Evolutionary conservation across 2,888 invertebrate species (phyloP).

Genomic region (Heterodera filipjevi): DNA sequence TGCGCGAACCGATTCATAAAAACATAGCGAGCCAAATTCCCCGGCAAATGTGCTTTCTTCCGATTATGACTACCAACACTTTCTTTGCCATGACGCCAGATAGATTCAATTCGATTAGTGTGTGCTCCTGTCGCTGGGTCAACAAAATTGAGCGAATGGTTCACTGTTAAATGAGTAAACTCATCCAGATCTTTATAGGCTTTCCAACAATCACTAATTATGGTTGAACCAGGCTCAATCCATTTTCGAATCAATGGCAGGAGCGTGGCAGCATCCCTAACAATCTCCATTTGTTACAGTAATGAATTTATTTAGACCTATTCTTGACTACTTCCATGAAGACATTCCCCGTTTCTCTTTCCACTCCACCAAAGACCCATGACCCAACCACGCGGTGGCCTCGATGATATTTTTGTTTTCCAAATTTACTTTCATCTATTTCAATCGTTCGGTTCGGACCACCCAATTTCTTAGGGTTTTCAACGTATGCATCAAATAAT

Average conservation of each 20-base stretch:
- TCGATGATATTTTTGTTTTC: constrained; percentile 37
- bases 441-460: constrained; percentile 18
- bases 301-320: not conserved
- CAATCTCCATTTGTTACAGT: not conserved
- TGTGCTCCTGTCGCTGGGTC: constrained; percentile 26
- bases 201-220: constrained; percentile 29
- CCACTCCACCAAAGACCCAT: constrained; percentile 39
- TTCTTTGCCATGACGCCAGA: constrained; percentile 4
- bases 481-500: constrained; percentile 2
- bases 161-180: constrained; percentile 30
- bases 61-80: not conserved
- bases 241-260: constrained; percentile 27
- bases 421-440: constrained; percentile 35
- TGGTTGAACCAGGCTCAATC: constrained; percentile 25
- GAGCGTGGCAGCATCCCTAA: constrained; percentile 17
- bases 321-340: constrained; percentile 25
- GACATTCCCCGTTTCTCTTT: constrained; percentile 24
- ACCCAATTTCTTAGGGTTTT: constrained; percentile 3
- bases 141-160: constrained; percentile 26
- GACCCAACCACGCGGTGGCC: constrained; percentile 36
- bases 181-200: constrained; percentile 25
- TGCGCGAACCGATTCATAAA: not conserved
- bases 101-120: constrained; percentile 16
- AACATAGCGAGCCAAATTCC: not conserved
- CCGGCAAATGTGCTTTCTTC: not conserved